Evolutionary conservation across 2,113 vertebrate genomes (phyloP).

Genomic region (Taxidea taxus): DNA sequence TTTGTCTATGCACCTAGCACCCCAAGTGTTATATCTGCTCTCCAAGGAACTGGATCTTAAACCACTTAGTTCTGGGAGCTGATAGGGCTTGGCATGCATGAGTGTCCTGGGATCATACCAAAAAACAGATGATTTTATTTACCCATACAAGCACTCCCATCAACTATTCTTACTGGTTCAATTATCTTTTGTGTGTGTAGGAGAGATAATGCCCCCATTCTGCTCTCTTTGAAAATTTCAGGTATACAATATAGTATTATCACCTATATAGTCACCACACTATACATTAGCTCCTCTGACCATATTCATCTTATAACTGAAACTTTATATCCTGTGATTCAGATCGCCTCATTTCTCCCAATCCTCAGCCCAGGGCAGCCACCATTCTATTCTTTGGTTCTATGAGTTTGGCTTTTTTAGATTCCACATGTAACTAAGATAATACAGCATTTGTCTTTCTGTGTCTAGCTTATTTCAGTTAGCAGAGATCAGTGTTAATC

Average conservation of each 20-base stretch:
- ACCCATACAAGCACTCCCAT: neutral
- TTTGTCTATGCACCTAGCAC: neutral
- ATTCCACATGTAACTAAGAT: neutral
- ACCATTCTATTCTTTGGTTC: neutral
- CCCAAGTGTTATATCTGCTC: neutral
- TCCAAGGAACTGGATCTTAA: neutral
- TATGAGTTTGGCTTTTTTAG: neutral
- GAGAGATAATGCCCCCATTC: neutral
- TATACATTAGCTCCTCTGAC: neutral
- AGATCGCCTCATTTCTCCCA: neutral
- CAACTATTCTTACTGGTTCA: neutral
- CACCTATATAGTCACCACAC: too few species aligned
- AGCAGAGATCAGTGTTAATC: neutral
- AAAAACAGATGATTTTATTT: neutral
- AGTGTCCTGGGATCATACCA: neutral
- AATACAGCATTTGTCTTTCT: neutral
- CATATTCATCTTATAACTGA: neutral
- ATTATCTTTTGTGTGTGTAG: neutral
- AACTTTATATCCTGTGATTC: neutral
- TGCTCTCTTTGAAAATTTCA: too few species aligned
- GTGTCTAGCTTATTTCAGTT: neutral
- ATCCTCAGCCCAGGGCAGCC: neutral
- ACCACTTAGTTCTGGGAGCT: neutral
- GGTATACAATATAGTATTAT: neutral
- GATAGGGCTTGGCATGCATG: neutral